phyloP scores from a whole-genome alignment of 2,888 invertebrate genomes.

The Creontiades dilutus region DNA sequence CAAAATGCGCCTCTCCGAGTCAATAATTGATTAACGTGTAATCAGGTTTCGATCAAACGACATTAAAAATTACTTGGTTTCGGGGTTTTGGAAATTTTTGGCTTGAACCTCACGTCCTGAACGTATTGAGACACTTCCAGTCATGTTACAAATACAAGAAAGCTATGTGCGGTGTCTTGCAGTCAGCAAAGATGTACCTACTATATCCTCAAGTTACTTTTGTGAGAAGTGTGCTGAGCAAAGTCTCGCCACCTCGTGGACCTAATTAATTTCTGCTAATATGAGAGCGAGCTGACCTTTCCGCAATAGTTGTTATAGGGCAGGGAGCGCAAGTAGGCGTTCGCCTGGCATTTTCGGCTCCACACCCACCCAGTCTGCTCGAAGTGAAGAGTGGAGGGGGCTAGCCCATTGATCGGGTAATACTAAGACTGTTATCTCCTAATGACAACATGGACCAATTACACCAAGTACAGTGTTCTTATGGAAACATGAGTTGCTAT shows the following conservation, averaged over 20 bases:
- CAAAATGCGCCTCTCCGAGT: too few species aligned
- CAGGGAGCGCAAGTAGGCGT: constrained; percentile 11
- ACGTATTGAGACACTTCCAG: too few species aligned
- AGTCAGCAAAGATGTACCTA: background rate
- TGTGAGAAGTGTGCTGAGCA: background rate
- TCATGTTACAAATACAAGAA: too few species aligned
- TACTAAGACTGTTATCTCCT: constrained; percentile 15
- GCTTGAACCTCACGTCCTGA: too few species aligned
- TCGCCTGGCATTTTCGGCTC: constrained; percentile 34
- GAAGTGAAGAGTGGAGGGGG: background rate
- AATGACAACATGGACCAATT: background rate
- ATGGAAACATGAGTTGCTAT: too few species aligned
- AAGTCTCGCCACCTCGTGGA: constrained; percentile 12
- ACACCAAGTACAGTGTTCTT: too few species aligned
- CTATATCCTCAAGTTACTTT: background rate
- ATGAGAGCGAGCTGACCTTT: constrained; percentile 53
- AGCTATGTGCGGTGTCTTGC: too few species aligned
- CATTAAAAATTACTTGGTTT: too few species aligned
- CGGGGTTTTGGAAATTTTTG: too few species aligned
- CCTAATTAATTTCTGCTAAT: constrained; percentile 54
- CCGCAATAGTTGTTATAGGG: constrained; percentile 44
- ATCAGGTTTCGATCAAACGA: too few species aligned
- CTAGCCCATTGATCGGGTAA: constrained; percentile 2
- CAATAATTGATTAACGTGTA: too few species aligned
- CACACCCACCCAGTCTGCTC: background rate